Evolutionary conservation across 2,113 vertebrate genomes (phyloP), one percentile per base, ranked within the genome.

Genomic region (Synchiropus splendidus): DNA sequence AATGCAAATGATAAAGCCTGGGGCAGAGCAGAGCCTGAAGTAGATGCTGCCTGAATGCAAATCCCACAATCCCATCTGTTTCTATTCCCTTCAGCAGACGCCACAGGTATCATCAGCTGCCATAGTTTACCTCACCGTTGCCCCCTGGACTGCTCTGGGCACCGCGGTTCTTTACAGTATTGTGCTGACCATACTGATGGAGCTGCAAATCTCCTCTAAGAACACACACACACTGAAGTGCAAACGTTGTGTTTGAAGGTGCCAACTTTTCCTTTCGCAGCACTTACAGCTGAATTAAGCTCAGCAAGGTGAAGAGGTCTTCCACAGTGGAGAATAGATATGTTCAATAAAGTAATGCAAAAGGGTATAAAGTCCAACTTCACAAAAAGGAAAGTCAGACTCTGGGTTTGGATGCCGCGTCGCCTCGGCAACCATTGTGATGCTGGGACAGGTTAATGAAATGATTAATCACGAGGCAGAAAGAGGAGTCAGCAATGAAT

Each of bases 1-100:
- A 72, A 77, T 73, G 73, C 66, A 78, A 75, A 81, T 69, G 63
- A 68, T 64, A 6, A 2, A 35, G 70, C 67, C 58, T 4, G 36
- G 51, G 64, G 74, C 57, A 48, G 21, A 54, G 50, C 53, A 38
- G 58, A 48, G 54, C 53, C 59, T 38, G 36, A 50, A 63, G 59
- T 36, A 16, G 45, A 44, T 40, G 64, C 66, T 36, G 48, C 43
- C 45, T 64, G 64, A 74, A 78, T 78, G 70, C 72, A 71, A 73
- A 78, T 67, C 54, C 39, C 43, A 13, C 45, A 15, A 39, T 50
- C 64, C 64, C 67, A 60, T 75, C 67, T 41, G 51, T 61, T 59
- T 54, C 45, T 16, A 45, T 64, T 69, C 56, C 57, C 54, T 39
- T 48, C 51, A 45, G 56, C 54, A 2, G 8, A n/a, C 12, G 13